phyloP scores from a whole-genome alignment of 53 echinoderm and acorn worm species.

The Pentamera pediparva region DNA sequence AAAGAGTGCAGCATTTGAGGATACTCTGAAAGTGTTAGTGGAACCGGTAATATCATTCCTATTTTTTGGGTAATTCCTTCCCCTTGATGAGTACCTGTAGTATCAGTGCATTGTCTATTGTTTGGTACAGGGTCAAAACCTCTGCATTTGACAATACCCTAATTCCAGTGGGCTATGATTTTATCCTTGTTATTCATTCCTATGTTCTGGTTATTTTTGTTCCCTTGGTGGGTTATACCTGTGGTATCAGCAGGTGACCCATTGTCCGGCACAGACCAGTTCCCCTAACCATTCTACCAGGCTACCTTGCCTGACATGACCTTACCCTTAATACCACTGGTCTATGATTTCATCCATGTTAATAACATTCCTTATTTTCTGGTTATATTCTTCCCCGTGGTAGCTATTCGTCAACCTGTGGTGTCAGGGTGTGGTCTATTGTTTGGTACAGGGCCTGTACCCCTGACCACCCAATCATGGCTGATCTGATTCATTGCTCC shows the following conservation, averaged over 20 bases:
- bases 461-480: constrained; percentile 87
- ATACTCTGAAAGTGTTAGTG: no score
- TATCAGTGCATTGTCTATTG: constrained; percentile 68
- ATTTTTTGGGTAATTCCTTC: no score
- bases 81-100: constrained; percentile 46
- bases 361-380: no score
- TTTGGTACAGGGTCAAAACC: no score
- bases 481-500: constrained; percentile 71
- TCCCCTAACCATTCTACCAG: constrained; percentile 76
- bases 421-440: constrained; percentile 69
- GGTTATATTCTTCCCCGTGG: neutral
- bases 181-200: no score
- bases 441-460: constrained; percentile 91
- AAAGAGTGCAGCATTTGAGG: no score
- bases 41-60: no score
- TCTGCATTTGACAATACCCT: no score
- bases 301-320: constrained; percentile 72
- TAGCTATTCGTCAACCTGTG: constrained; percentile 37
- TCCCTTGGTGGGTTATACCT: constrained; percentile 10
- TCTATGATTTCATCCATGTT: no score
- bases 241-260: constrained; percentile 65
- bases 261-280: constrained; percentile 77
- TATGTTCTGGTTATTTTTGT: neutral
- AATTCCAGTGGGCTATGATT: no score
- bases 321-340: no score